Evolutionary conservation across 2,113 vertebrate species (phyloP), one percentile per base, ranked within the genome.

Genomic region (Anthoscopus minutus): DNA sequence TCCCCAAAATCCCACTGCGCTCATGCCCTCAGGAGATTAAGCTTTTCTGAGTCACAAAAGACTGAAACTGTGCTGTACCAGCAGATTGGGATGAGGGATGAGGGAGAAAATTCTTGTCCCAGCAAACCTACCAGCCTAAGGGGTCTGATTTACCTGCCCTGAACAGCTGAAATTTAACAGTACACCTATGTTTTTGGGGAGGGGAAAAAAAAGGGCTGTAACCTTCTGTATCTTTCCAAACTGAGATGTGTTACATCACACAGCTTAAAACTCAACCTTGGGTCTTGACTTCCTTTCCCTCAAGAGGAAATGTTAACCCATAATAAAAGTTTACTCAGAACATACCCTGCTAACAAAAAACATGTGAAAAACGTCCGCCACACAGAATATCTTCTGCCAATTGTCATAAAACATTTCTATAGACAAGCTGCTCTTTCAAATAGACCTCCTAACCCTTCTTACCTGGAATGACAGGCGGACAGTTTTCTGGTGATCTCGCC

Each of bases 401-500:
- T 27, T 62, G 30, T 8, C 40, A 84, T 28, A 58, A 54, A 71
- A 61, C 10, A 35, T 9, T 42, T 56, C 25, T 57, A 27, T 16
- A 35, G 64, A 37, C 4, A 62, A 88, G n/a, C 8, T 47, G 2
- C 13, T 77, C 76, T 69, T 67, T 62, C 30, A 50, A 72, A 17
- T 2, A 85, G 27, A 42, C 13, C 7, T 82, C 45, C 54, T 16
- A 37, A 10, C 3, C 17, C 35, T 30, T 67, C 96, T 71, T 70
- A 99, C 99, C 98, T 99, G 98, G 89, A 99, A 97, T 0, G 99
- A 99, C 37, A 99, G 97, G 7, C 95, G 97, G 18, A 98, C 98
- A 2, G 98, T 98, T 71, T 97, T 98, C 98, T 98, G 98, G 24
- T 98, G 98, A 89, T 98, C 97, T 58, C 89, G 95, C 98, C 98